Evolutionary conservation across 2,113 vertebrate genomes (phyloP), one percentile per base, ranked within the genome.

Genomic region (Muscicapa adusta): DNA sequence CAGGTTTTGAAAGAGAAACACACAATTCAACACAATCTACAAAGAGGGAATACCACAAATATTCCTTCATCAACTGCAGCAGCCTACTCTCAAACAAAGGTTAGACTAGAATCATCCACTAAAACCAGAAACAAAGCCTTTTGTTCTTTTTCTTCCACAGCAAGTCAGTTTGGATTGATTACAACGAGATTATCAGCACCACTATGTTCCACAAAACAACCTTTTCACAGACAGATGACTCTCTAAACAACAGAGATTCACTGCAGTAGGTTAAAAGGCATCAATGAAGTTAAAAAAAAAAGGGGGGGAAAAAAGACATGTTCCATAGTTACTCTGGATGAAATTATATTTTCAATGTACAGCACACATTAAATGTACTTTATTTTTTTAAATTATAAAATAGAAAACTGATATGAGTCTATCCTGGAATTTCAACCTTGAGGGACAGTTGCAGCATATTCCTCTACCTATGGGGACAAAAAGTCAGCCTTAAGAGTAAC

Each of bases 251-350:
- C 22, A 77, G 29, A 18, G 78, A 34, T 36, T 47, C 14, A 31
- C 4, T 43, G 14, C 25, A 56, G 33, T 10, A 86, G 11, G 33
- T 57, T 53, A 34, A 79, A 50, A 15, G 70, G 28, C 6, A 68
- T 34, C 26, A 62, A 2, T n/a, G 14, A 19, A 58, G 25, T 29
- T n/a, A 28, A 53, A 26, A 10, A 15, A 12, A 12, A 5, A 4
- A 3, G 7, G 2, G 7, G 2, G 6, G 1, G 18, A 6, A 14
- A 18, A 6, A 33, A 66, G 3, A 74, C 4, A 31, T 1, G 1
- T 60, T 76, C 18, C 5, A 1, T 16, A 42, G 18, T 45, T 71
- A 43, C 11, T 13, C 34, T 61, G 70, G 45, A 61, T 81, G 18
- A 61, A 76, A 80, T 45, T 15, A 71, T 18, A n/a, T 62, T 88